phyloP scores from a whole-genome alignment of 30 jellyfish, hydroid and myxozoan genomes.

The Mastigias papua region DNA sequence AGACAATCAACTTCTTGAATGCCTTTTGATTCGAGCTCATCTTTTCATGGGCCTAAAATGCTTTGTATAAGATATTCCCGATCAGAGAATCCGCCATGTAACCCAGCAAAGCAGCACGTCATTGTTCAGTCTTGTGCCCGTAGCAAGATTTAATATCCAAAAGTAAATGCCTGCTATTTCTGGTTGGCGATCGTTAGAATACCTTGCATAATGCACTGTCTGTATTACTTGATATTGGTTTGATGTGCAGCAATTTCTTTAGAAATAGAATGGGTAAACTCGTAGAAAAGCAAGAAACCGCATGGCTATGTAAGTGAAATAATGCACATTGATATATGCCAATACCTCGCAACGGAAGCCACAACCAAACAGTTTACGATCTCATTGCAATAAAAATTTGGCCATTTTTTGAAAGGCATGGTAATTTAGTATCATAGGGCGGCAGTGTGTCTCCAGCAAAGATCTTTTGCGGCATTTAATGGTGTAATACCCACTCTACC shows the following conservation, averaged over 20 bases:
- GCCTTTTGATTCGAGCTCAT: too few relatives aligned
- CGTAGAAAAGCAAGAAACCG: neutral
- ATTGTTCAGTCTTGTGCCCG: too few relatives aligned
- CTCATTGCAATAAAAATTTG: neutral
- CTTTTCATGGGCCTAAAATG: too few relatives aligned
- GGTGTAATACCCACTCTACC: neutral
- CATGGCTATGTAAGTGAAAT: neutral
- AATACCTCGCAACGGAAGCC: slow-evolving; percentile 10
- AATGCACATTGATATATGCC: neutral
- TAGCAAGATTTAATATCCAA: too few relatives aligned
- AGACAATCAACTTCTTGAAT: too few relatives aligned
- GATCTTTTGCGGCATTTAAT: slow-evolving; percentile 9
- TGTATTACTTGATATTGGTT: neutral
- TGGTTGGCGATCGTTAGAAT: neutral
- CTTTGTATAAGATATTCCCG: too few relatives aligned
- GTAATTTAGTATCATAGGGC: neutral
- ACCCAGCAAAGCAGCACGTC: too few relatives aligned
- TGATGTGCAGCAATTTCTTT: neutral
- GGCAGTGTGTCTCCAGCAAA: slow-evolving; percentile 15
- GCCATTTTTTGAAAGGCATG: neutral
- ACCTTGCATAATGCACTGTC: neutral
- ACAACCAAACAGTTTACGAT: slow-evolving; percentile 7
- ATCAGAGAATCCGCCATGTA: too few relatives aligned
- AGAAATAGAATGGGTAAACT: neutral
- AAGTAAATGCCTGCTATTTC: neutral